Base-by-base conservation (phyloP, 2,888 invertebrate genomes). In the Pristionchus arcanus region DNA sequence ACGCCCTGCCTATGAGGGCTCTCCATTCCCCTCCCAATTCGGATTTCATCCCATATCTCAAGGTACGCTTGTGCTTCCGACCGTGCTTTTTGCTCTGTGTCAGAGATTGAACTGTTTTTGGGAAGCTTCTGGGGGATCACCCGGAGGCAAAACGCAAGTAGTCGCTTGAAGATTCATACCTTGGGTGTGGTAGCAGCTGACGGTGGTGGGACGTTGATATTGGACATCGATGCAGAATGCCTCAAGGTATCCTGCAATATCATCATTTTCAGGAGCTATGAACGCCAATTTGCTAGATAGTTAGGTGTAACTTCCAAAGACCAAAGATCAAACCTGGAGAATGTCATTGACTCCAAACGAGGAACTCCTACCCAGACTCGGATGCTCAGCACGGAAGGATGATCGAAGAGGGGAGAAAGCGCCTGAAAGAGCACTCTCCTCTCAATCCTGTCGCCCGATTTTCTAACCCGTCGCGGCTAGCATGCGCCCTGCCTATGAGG, bases 191-290 rank as follows among this genome's bases (percentile, higher is more conserved):
- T 28, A 15, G 37, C 37, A 28, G 85, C n/a, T 2, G 66, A 1
- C 37, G 86, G 37, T 15, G 66, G 84, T 3, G 83, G 81, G 21
- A 31, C 25, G 74, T 28, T 53, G 53, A 88, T 55, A n/a, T 88
- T 88, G 34, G 87, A 88, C 74, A 88, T 53, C 5, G 87, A 88
- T 5, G 87, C 71, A n/a, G 74, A 88, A n/a, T 88, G 87, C 7
- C 63, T n/a, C 74, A 88, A 16, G 19, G 74, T 19, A 25, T 74
- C 87, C 74, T 88, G 74, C 7, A 88, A 34, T 13, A 42, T 5
- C 42, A 9, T 42, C 9, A 42, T 42, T 42, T 42, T 42, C 9
- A 34, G 31, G 28, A 59, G 21, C 4, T 19, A n/a, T 37, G 2
- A 7, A 5, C 28, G 21, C 16, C 25, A 7, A 28, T 25, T 71